A percentile compares a stretch with the other conserved stretches of the same genome.
phyloP scores from a whole-genome alignment of 92 coral and sea anemone genomes.

The Zoanthus sociatus region DNA sequence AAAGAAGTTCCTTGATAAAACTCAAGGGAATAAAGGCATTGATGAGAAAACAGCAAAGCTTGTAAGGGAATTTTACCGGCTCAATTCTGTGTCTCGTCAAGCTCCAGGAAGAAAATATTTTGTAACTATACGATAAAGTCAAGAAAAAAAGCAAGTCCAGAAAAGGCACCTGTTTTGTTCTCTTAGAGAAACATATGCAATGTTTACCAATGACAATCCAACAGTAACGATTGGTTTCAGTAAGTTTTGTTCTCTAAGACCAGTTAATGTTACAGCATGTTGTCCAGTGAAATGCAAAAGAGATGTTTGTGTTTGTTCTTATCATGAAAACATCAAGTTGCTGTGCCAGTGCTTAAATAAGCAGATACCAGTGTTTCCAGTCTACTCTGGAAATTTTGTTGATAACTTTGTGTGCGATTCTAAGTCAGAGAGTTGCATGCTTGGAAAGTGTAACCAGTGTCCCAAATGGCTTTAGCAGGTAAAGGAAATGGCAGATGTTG shows the following conservation, averaged over 20 bases:
- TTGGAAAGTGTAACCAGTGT: slow-evolving; percentile 66
- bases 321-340: slow-evolving; percentile 52
- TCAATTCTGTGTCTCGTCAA: slow-evolving; percentile 59
- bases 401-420: slow-evolving; percentile 67
- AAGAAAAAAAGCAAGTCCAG: slow-evolving; percentile 47
- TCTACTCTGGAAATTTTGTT: slow-evolving; percentile 61
- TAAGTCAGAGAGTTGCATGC: slow-evolving; percentile 70
- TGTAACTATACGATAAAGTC: neutral
- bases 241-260: slow-evolving; percentile 66
- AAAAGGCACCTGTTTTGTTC: slow-evolving; percentile 69
- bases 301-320: slow-evolving; percentile 55
- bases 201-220: slow-evolving; percentile 63
- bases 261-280: slow-evolving; percentile 50
- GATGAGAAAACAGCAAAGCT: slow-evolving; percentile 21
- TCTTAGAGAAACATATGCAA: slow-evolving; percentile 47
- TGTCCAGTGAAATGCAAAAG: slow-evolving; percentile 46
- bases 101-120: slow-evolving; percentile 69
- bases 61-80: slow-evolving; percentile 22
- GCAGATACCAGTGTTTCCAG: slow-evolving; percentile 42
- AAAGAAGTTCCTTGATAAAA: neutral
- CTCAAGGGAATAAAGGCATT: neutral
- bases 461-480: neutral
- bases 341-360: slow-evolving; percentile 60
- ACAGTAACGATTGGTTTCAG: slow-evolving; percentile 57
- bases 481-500: neutral